phyloP scores from a whole-genome alignment of 2,888 invertebrate species.

The Nebria brevicollis region DNA sequence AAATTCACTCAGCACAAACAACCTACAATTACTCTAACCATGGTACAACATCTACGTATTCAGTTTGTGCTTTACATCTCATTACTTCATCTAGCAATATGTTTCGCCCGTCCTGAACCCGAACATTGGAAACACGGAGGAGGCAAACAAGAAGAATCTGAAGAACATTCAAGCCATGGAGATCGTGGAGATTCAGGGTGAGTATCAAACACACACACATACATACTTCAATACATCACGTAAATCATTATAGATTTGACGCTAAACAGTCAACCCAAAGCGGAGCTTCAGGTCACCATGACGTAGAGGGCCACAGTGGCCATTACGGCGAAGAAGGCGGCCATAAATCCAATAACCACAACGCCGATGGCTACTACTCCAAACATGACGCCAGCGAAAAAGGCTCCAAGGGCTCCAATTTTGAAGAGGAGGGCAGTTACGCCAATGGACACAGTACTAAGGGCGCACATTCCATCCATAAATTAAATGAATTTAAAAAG shows the following conservation, averaged over 20 bases:
- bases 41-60: neutral
- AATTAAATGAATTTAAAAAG: conserved; percentile 83
- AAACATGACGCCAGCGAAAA: conserved; percentile 74
- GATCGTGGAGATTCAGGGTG: conserved; percentile 73
- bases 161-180: conserved; percentile 73
- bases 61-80: conserved; percentile 3
- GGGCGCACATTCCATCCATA: conserved; percentile 83
- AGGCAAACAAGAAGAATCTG: conserved; percentile 73
- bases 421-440: conserved; percentile 75
- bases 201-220: neutral
- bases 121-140: conserved; percentile 70
- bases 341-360: conserved; percentile 72
- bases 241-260: conserved; percentile 57
- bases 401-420: conserved; percentile 64
- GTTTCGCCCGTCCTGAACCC: conserved; percentile 12
- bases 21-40: neutral
- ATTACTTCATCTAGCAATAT: neutral
- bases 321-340: conserved; percentile 72
- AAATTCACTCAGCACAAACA: no score
- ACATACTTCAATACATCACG: no score
- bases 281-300: conserved; percentile 78
- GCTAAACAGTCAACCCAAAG: conserved; percentile 74
- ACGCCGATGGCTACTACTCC: conserved; percentile 72
- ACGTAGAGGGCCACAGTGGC: conserved; percentile 73
- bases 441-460: conserved; percentile 84